Conservation (phyloP, 1,140 invertebrate species). For the Drosophila ananassae region DNA sequence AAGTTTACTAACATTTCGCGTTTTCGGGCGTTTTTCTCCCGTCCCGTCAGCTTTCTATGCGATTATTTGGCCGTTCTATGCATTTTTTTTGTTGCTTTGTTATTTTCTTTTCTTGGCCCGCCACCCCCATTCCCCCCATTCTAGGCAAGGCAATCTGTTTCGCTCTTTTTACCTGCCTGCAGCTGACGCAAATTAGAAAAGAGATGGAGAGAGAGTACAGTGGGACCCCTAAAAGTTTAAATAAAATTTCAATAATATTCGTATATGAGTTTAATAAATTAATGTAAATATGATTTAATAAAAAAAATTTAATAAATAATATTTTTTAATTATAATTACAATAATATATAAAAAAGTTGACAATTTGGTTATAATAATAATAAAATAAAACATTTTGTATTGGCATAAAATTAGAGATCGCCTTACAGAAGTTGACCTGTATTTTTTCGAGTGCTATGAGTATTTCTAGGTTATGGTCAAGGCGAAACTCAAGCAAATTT, state of each 20-base stretch:
- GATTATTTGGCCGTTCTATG: slow-evolving; percentile 33
- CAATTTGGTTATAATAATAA: no score
- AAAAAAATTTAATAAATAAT: no score
- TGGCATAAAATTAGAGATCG: neutral
- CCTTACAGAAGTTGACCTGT: slow-evolving; percentile 4
- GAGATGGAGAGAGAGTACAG: slow-evolving; percentile 35
- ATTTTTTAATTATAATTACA: no score
- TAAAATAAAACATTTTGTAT: no score
- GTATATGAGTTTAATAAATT: no score
- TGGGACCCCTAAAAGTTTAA: neutral
- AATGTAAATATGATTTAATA: no score
- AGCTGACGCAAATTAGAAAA: slow-evolving; percentile 37
- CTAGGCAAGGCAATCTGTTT: neutral
- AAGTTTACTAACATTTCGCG: slow-evolving; percentile 79
- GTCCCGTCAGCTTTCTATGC: slow-evolving; percentile 32
- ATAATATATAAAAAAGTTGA: no score
- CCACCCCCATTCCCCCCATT: neutral
- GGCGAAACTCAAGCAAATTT: slow-evolving; percentile 70
- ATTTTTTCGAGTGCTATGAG: slow-evolving; percentile 11
- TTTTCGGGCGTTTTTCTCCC: slow-evolving; percentile 34
- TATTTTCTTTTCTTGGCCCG: slow-evolving; percentile 5
- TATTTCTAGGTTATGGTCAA: slow-evolving; percentile 81
- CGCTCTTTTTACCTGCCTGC: slow-evolving; percentile 12
- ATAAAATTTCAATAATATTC: no score
- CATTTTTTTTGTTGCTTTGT: slow-evolving; percentile 33